Percentiles rank a stretch among this genome's conserved stretches.
Conservation (phyloP, 1,140 invertebrate species). For the Cotesia glomerata region DNA sequence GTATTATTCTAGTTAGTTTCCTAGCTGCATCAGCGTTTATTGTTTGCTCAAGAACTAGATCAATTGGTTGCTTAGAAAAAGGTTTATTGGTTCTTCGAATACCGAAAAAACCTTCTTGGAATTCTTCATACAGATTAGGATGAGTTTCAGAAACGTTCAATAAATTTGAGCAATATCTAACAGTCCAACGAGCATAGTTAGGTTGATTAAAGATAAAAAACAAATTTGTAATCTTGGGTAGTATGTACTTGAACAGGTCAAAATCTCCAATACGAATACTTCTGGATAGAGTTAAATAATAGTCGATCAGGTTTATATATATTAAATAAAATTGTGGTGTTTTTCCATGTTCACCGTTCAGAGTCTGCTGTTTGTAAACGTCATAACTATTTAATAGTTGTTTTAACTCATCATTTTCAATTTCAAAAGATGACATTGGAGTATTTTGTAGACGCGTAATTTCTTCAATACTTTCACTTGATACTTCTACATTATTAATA, state of each 20-base stretch:
- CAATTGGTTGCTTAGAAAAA: neutral
- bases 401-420: slow-evolving; percentile 27
- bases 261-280: slow-evolving; percentile 40
- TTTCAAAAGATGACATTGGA: neutral
- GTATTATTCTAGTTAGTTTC: slow-evolving; percentile 39
- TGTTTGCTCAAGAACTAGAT: neutral
- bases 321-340: slow-evolving; percentile 38
- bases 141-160: slow-evolving; percentile 40
- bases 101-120: slow-evolving; percentile 31
- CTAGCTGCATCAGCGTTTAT: slow-evolving; percentile 38
- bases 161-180: slow-evolving; percentile 31
- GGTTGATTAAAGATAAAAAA: slow-evolving; percentile 47
- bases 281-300: slow-evolving; percentile 31
- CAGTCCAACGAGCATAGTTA: slow-evolving; percentile 34
- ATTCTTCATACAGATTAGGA: slow-evolving; percentile 31
- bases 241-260: slow-evolving; percentile 31
- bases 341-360: slow-evolving; percentile 31
- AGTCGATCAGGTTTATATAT: slow-evolving; percentile 34
- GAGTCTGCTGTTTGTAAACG: slow-evolving; percentile 1
- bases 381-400: slow-evolving; percentile 7
- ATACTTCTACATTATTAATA: neutral
- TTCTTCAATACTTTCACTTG: neutral
- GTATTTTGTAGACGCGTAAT: neutral
- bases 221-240: slow-evolving; percentile 45
- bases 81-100: slow-evolving; percentile 6